Evolutionary conservation across 2,797 vertebrate species (phyloP), one percentile per base, ranked within the genome.

Genomic region (Atherinosoma microstoma): DNA sequence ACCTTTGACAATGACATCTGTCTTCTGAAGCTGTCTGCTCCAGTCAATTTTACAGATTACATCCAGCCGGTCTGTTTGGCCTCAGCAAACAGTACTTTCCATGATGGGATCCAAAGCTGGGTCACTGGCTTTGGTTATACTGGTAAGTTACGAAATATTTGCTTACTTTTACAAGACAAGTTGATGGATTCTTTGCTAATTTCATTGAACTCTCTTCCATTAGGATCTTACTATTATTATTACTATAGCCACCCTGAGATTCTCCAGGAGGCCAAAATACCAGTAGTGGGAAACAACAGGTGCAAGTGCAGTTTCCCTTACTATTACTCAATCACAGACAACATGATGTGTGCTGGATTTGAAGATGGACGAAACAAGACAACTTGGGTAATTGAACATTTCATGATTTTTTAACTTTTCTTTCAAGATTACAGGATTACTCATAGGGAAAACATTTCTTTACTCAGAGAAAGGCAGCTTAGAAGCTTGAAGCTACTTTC

Each of bases 21-120:
- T 35, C 89, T 90, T 0, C 38, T 91, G 66, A 87, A 8, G 32
- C 83, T 95, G 57, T 58, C 10, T 0, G 1, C 0, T 0, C 47
- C 90, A 0, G 81, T 94, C n/a, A 20, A 0, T 3, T 93, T 93
- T 13, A 87, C 79, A 0, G 27, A 82, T 34, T 60, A 64, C 59
- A 87, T 94, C 35, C 84, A 51, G 5, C 94, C 95, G 0, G 63
- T 95, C 49, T 95, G 94, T 76, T 77, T 95, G 6, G 91, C 93
- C 68, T 71, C 70, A 0, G 3, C 34, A 35, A 35, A 35, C 34
- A 35, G 34, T 5, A 35, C 34, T 35, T 35, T 35, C 34, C 34
- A 35, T 64, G 8, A 27, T 0, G 82, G 82, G 9, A 54, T 53
- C 0, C 20, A 1, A n/a, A 76, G 76, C 82, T 91, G 85, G 88